Percentiles rank a stretch among this genome's conserved stretches.
Evolutionary conservation across 1,140 invertebrate species (phyloP).

Genomic region (Platorchestia sp.): DNA sequence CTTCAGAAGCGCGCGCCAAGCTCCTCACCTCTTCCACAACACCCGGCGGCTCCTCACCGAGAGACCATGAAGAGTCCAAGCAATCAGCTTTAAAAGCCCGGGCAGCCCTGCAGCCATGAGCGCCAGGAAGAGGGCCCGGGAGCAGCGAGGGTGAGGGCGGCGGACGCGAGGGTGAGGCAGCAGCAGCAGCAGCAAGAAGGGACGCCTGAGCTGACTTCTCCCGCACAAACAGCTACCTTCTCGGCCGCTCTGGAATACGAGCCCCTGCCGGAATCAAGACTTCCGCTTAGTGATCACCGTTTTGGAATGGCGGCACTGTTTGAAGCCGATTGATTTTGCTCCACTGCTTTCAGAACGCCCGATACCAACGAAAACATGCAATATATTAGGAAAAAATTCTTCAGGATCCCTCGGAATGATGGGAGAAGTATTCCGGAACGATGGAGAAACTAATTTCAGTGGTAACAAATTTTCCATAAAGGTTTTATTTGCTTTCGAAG

Average conservation of each 20-base stretch:
- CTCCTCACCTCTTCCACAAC: slow-evolving; percentile 21
- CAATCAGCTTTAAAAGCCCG: slow-evolving; percentile 46
- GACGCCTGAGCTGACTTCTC: slow-evolving; percentile 18
- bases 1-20: background rate
- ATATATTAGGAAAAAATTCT: slow-evolving; percentile 11
- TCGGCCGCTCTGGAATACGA: background rate
- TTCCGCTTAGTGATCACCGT: slow-evolving; percentile 46
- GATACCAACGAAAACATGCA: slow-evolving; percentile 24
- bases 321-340: slow-evolving; percentile 44
- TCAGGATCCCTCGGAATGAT: background rate
- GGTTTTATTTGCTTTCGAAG: background rate
- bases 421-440: background rate
- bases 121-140: background rate
- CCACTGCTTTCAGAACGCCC: background rate
- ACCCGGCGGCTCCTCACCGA: slow-evolving; percentile 37
- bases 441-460: background rate
- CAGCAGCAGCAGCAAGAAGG: background rate
- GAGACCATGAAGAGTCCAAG: slow-evolving; percentile 47
- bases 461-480: background rate
- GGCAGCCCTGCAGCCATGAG: slow-evolving; percentile 40
- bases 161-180: background rate
- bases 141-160: background rate
- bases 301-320: slow-evolving; percentile 46
- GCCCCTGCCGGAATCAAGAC: background rate
- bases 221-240: slow-evolving; percentile 39